Evolutionary conservation across 2,113 vertebrate species (phyloP), one percentile per base, ranked within the genome.

Genomic region (Mormyrus lacerda): DNA sequence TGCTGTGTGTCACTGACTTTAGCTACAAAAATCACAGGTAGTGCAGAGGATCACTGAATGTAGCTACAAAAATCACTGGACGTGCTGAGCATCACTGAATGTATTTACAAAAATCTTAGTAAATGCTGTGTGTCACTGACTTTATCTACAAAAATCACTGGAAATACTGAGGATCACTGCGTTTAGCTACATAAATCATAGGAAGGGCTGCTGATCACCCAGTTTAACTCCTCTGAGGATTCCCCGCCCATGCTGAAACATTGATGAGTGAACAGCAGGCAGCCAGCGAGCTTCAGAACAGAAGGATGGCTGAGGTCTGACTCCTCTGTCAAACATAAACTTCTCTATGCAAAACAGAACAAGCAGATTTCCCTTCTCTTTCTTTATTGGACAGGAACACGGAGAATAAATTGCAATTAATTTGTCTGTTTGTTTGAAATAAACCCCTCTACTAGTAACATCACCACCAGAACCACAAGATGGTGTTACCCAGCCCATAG

Each of bases 231-330:
- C 31, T 5, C 31, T 76, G 69, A 15, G 69, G 69, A 90, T 87
- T 90, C 87, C 89, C 47, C 91, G 87, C 69, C 53, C 76, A 88
- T 92, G 73, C 93, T 95, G 91, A 95, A 95, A 94, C 95, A 96
- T 96, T 94, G 93, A 95, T 95, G 95, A 93, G 91, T 92, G 73
- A 86, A 87, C 90, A 65, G 89, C 31, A 53, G 55, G 44, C 51
- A 15, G 55, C 35, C 31, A 42, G 17, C 11, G 82, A 42, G 51
- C 53, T 47, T 85, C 35, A 69, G 55, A 44, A 53, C 85, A 58
- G 58, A 48, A 44, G 48, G 53, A 53, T 76, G 44, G 69, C 53
- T 88, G 76, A 35, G 50, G 55, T 88, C 85, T 88, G 90, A 87
- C 88, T 90, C 85, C 89, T 47, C 69, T 89, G 55, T 82, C 15